Conservation (phyloP, 2,797 vertebrate species). For the Numenius phaeopus region DNA sequence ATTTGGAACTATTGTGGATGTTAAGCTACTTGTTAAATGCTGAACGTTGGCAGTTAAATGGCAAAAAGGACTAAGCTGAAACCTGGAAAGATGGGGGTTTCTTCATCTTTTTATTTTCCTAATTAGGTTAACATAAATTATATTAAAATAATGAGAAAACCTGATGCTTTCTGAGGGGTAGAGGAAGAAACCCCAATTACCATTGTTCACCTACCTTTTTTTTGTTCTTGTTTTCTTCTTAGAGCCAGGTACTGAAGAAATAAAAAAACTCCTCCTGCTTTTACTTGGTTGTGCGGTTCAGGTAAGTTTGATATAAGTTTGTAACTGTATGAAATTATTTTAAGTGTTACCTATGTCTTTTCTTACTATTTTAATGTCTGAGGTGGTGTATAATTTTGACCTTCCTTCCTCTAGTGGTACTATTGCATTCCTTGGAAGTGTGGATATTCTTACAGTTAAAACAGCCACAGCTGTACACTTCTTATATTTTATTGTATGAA, state of each 20-base stretch:
- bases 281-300: constrained; percentile 96
- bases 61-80: not conserved
- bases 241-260: constrained; percentile 93
- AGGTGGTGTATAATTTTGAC: not conserved
- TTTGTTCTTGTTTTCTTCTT: constrained; percentile 34
- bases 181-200: not conserved
- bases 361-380: not conserved
- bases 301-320: constrained; percentile 78
- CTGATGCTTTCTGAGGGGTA: not conserved
- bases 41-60: not conserved
- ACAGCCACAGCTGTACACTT: not conserved
- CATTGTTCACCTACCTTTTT: not conserved
- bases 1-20: not conserved
- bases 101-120: not conserved
- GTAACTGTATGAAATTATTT: not conserved
- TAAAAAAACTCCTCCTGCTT: constrained; percentile 93
- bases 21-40: not conserved
- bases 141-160: not conserved
- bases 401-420: not conserved
- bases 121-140: not conserved
- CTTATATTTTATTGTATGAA: not conserved
- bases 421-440: not conserved
- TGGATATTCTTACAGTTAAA: not conserved
- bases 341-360: not conserved
- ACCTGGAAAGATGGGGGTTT: not conserved